These are phyloP conservation scores for Cuniculus paca DNA, from an alignment of 2,797 vertebrate genomes.

Conservation along the genomic window DNA sequence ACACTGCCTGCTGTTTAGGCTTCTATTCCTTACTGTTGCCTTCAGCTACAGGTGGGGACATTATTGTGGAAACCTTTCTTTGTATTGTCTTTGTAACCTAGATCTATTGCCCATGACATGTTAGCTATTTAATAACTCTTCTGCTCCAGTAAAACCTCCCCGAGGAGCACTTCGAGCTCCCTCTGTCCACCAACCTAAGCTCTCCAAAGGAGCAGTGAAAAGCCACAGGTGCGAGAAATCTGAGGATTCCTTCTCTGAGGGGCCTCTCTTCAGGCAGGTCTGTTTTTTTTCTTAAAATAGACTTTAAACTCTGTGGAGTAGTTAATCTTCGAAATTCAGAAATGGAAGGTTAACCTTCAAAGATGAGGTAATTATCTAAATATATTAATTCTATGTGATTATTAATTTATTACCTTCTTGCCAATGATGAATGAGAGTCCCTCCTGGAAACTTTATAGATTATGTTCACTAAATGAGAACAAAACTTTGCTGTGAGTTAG, in stretches of 20 bases:
- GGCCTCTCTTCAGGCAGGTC: constrained; percentile 52
- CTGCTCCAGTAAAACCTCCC: constrained; percentile 69
- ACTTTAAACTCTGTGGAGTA: constrained; percentile 50
- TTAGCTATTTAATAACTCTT: constrained; percentile 81
- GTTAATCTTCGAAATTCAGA: constrained; percentile 70
- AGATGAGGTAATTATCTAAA: constrained; percentile 63
- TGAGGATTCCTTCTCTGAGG: constrained; percentile 39
- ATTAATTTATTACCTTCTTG: constrained; percentile 50
- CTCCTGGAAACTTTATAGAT: background rate
- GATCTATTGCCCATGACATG: constrained; percentile 80
- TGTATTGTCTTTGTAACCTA: constrained; percentile 79
- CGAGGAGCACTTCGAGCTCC: constrained; percentile 51
- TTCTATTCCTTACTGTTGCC: constrained; percentile 50
- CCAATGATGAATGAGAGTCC: background rate
- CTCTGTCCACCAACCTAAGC: constrained; percentile 59
- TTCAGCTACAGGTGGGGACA: constrained; percentile 76
- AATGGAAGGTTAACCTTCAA: constrained; percentile 54
- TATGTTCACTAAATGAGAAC: constrained; percentile 30
- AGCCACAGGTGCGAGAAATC: constrained; percentile 79
- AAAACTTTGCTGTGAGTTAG: background rate
- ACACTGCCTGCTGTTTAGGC: constrained; percentile 65
- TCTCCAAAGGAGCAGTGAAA: constrained; percentile 70
- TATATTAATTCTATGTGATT: constrained; percentile 57
- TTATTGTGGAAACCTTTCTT: constrained; percentile 77
- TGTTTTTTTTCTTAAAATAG: constrained; percentile 68